Conservation (phyloP, 2,888 invertebrate species). For the Ditula angustiorana region DNA sequence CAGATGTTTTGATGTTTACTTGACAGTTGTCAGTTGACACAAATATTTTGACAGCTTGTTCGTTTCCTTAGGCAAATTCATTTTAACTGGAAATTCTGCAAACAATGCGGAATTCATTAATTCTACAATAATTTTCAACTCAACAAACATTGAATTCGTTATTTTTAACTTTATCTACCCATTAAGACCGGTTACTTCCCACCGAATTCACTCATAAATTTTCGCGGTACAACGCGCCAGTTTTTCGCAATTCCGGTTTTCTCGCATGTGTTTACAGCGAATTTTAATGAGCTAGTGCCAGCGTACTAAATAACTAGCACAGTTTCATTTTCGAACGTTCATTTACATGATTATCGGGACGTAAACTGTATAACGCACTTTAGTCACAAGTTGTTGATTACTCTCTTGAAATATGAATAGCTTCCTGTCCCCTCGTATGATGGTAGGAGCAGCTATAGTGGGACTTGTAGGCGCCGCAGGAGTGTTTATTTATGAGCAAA, state of each 20-base stretch:
- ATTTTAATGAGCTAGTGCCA: slow-evolving; percentile 25
- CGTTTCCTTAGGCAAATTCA: slow-evolving; percentile 24
- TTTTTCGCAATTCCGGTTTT: slow-evolving; percentile 15
- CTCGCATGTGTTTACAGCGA: slow-evolving; percentile 8
- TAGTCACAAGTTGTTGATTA: not conserved
- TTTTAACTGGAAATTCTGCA: slow-evolving; percentile 41
- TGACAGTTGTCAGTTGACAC: slow-evolving; percentile 19
- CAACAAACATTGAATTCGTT: slow-evolving; percentile 34
- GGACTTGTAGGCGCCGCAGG: slow-evolving; percentile 81
- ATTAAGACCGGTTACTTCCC: not conserved
- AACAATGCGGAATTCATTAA: slow-evolving; percentile 37
- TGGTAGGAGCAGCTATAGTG: slow-evolving; percentile 79
- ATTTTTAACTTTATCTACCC: not conserved
- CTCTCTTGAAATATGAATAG: slow-evolving; percentile 42
- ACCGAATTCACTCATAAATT: slow-evolving; percentile 6
- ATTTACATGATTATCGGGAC: slow-evolving; percentile 11
- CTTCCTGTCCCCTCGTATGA: slow-evolving; percentile 65
- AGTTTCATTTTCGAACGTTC: slow-evolving; percentile 2
- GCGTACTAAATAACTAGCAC: slow-evolving; percentile 17
- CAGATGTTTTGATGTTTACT: too few species aligned
- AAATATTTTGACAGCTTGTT: slow-evolving; percentile 36
- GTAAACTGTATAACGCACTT: slow-evolving; percentile 5
- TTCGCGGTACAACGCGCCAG: not conserved
- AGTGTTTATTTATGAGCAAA: slow-evolving; percentile 78
- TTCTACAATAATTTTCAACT: slow-evolving; percentile 22